These are phyloP conservation scores for Pseudachorutes palmiensis DNA, from an alignment of 1,140 invertebrate species.

Conservation along the genomic window DNA sequence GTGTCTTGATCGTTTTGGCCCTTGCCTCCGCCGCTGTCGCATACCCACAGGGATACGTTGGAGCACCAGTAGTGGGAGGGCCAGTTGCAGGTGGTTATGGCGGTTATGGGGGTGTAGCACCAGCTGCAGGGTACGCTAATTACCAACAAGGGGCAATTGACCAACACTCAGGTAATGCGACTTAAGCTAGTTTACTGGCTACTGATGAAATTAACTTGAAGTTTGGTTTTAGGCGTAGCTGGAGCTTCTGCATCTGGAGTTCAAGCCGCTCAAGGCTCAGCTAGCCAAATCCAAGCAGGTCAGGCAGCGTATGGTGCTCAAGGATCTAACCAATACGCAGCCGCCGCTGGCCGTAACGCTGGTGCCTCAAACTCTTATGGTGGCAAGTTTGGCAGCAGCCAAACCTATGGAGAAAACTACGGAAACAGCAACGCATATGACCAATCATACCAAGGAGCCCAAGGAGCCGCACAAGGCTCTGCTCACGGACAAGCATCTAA, in stretches of 20 bases:
- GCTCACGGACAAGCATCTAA: not conserved
- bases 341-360: not conserved
- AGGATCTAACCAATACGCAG: not conserved
- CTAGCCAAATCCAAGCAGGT: not conserved
- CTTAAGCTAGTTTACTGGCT: too few species aligned
- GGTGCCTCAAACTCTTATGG: not conserved
- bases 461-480: not conserved
- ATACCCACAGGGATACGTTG: not conserved
- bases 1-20: conserved; percentile 8
- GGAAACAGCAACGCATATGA: conserved; percentile 7
- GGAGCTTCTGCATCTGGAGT: not conserved
- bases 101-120: conserved; percentile 16
- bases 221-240: not conserved
- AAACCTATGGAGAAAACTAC: not conserved
- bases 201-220: too few species aligned
- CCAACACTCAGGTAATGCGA: not conserved
- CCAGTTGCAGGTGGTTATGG: too few species aligned
- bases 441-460: not conserved
- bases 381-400: not conserved
- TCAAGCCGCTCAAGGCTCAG: not conserved
- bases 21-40: not conserved
- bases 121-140: not conserved
- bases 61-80: not conserved
- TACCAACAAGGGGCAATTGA: not conserved
- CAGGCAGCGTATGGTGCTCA: not conserved